Evolutionary conservation across 2,797 vertebrate species (phyloP).

Genomic region (Balearica regulorum): DNA sequence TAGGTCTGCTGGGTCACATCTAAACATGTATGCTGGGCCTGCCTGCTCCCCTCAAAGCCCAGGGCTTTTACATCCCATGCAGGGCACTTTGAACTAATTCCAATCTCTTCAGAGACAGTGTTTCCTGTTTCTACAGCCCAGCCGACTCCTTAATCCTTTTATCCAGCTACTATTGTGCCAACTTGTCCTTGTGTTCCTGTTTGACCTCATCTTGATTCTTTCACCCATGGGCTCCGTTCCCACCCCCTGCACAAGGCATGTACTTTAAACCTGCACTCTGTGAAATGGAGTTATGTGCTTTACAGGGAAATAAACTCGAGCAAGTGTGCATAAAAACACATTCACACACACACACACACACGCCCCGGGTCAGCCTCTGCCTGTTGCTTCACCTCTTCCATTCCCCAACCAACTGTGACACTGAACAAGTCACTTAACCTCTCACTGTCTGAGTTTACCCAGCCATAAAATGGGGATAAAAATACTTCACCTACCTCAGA

Average conservation of each 20-base stretch:
- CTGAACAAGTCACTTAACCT: background rate
- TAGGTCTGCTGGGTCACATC: background rate
- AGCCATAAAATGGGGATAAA: background rate
- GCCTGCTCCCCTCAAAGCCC: background rate
- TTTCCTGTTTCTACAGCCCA: slow-evolving; percentile 16
- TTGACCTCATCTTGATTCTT: background rate
- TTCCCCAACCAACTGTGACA: fast-evolving
- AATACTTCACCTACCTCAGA: background rate
- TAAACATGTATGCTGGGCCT: background rate
- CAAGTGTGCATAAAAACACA: background rate
- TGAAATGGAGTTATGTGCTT: background rate
- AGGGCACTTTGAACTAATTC: slow-evolving; percentile 35
- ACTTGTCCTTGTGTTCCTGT: background rate
- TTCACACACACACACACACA: background rate
- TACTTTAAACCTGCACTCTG: background rate
- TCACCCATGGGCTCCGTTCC: background rate
- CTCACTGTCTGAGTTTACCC: background rate
- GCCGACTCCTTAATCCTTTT: slow-evolving; percentile 37
- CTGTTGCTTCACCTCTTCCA: background rate
- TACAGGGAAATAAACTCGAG: background rate
- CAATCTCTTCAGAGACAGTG: background rate
- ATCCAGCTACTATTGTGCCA: background rate
- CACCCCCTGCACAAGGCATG: background rate
- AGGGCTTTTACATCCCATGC: background rate
- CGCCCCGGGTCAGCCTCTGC: background rate